Evolutionary conservation across 2,888 invertebrate species (phyloP).

Genomic region (Lacanobia wlatinum): DNA sequence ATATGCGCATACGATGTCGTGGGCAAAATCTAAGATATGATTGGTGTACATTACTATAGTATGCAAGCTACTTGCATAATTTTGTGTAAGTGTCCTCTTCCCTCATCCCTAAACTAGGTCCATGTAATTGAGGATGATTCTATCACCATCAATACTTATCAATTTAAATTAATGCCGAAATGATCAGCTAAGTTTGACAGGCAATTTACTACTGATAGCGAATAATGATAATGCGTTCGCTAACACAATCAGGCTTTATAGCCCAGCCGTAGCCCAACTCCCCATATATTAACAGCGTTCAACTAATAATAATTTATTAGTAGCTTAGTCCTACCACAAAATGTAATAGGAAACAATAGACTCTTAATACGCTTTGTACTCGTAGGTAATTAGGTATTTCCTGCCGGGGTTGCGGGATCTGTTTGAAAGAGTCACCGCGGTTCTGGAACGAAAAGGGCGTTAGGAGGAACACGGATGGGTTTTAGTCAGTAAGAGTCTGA

Average conservation of each 20-base stretch:
- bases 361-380: slow-evolving; percentile 5
- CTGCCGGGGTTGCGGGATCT: too few species aligned
- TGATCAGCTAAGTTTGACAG: slow-evolving; percentile 31
- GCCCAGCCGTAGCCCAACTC: slow-evolving; percentile 9
- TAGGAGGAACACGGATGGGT: too few species aligned
- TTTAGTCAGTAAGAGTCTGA: too few species aligned
- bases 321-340: slow-evolving; percentile 1
- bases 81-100: too few species aligned
- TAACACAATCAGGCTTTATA: slow-evolving; percentile 49
- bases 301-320: slow-evolving; percentile 25
- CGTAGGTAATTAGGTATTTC: slow-evolving; percentile 7
- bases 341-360: slow-evolving; percentile 8
- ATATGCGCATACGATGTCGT: too few species aligned
- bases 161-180: slow-evolving; percentile 24
- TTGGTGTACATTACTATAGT: neutral
- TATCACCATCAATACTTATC: neutral
- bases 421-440: too few species aligned
- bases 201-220: slow-evolving; percentile 40
- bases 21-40: too few species aligned
- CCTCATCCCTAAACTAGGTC: neutral
- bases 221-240: slow-evolving; percentile 44
- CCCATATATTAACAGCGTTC: slow-evolving; percentile 16
- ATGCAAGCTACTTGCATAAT: too few species aligned
- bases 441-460: too few species aligned
- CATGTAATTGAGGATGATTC: too few species aligned